These are phyloP conservation scores for Gila robusta DNA, from an alignment of 2,797 vertebrate species.

Conservation along the genomic window DNA sequence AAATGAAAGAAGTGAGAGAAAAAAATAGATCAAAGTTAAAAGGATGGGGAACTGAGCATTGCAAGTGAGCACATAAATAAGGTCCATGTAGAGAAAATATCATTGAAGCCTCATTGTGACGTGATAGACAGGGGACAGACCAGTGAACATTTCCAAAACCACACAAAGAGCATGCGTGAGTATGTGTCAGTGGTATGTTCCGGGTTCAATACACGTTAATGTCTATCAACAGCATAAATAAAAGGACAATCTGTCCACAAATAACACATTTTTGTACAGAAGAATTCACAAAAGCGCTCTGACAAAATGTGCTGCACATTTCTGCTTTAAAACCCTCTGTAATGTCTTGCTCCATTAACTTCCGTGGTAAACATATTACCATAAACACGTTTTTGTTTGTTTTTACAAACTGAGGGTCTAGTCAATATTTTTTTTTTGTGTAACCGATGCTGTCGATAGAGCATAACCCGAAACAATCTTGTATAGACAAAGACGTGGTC, in stretches of 20 bases:
- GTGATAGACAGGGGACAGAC: slow-evolving; percentile 28
- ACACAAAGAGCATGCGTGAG: slow-evolving; percentile 43
- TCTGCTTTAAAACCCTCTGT: neutral
- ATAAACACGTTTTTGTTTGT: neutral
- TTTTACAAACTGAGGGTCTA: neutral
- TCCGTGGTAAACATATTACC: neutral
- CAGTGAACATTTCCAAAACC: slow-evolving; percentile 3
- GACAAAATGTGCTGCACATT: neutral
- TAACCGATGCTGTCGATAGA: slow-evolving; percentile 24
- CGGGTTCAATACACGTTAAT: neutral
- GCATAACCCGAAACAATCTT: slow-evolving; percentile 17
- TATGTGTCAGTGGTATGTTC: neutral
- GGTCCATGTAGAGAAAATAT: neutral
- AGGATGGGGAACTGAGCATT: neutral
- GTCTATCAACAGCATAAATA: slow-evolving; percentile 2
- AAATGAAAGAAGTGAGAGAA: neutral
- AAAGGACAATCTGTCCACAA: neutral
- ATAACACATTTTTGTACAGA: no score
- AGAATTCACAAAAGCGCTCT: neutral
- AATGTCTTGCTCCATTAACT: neutral
- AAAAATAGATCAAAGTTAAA: neutral
- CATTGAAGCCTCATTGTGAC: slow-evolving; percentile 11
- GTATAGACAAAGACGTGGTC: slow-evolving; percentile 7
- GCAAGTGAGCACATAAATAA: neutral
- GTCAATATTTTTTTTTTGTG: neutral